Conservation (phyloP, 2,888 invertebrate genomes). For the Pasiphila rectangulata region DNA sequence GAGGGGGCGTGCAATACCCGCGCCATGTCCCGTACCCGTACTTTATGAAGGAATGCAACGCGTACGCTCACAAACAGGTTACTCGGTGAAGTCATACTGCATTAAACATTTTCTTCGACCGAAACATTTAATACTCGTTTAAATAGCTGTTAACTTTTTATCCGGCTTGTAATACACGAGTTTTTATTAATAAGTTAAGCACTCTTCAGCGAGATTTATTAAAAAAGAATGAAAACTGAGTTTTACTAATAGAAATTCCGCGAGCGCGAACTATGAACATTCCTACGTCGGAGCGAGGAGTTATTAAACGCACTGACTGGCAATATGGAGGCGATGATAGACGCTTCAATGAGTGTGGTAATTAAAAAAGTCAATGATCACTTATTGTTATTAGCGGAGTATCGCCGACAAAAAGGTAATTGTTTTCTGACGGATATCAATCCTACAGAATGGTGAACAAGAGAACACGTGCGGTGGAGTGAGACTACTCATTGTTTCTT, state of each 20-base stretch:
- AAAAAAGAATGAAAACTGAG: slow-evolving; percentile 47
- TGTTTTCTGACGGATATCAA: slow-evolving; percentile 71
- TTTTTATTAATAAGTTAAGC: slow-evolving; percentile 35
- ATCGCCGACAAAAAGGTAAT: slow-evolving; percentile 75
- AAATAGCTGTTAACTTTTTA: slow-evolving; percentile 54
- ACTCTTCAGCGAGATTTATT: slow-evolving; percentile 33
- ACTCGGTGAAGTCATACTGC: slow-evolving; percentile 50
- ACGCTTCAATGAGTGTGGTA: slow-evolving; percentile 73
- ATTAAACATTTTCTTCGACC: slow-evolving; percentile 45
- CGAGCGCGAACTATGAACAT: slow-evolving; percentile 62
- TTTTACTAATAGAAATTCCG: slow-evolving; percentile 69
- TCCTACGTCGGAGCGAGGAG: slow-evolving; percentile 48
- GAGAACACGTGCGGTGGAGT: slow-evolving; percentile 47
- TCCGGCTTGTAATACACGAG: slow-evolving; percentile 35
- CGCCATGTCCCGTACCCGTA: slow-evolving; percentile 39
- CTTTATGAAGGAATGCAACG: slow-evolving; percentile 65
- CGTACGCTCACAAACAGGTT: slow-evolving; percentile 62
- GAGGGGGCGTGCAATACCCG: slow-evolving; percentile 40
- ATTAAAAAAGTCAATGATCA: slow-evolving; percentile 77
- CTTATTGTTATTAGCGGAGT: slow-evolving; percentile 77
- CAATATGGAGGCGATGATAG: slow-evolving; percentile 71
- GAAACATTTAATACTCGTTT: slow-evolving; percentile 55
- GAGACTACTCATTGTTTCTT: slow-evolving; percentile 21
- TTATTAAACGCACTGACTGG: slow-evolving; percentile 79
- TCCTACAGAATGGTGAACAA: slow-evolving; percentile 43